Evolutionary conservation across 2,888 invertebrate species (phyloP).

Genomic region (Andrena minutula): DNA sequence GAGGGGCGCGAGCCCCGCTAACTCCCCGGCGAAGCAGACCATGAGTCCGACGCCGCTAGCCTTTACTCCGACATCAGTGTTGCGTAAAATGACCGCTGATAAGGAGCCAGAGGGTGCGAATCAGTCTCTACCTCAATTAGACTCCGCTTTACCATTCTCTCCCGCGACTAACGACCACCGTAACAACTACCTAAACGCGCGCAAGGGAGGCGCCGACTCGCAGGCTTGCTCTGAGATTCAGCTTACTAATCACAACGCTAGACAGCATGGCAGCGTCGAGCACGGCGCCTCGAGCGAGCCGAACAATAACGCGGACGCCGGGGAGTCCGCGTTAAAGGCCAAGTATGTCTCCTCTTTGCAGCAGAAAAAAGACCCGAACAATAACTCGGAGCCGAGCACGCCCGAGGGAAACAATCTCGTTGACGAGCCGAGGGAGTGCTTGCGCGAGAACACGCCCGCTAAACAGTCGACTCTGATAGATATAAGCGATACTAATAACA

Average conservation of each 20-base stretch:
- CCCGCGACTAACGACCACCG: constrained; percentile 41
- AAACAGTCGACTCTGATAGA: constrained; percentile 37
- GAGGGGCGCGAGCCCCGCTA: constrained; percentile 79
- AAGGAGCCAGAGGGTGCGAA: constrained; percentile 89
- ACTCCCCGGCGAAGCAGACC: constrained; percentile 85
- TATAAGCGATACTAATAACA: constrained; percentile 60
- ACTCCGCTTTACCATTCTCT: constrained; percentile 52
- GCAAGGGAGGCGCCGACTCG: constrained; percentile 9
- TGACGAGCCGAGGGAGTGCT: constrained; percentile 38
- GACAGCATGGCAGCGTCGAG: constrained; percentile 27
- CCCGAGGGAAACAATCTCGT: constrained; percentile 28
- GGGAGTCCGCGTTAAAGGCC: constrained; percentile 69
- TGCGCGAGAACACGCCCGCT: constrained; percentile 30
- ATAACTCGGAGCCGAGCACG: constrained; percentile 53
- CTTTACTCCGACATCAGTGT: constrained; percentile 97
- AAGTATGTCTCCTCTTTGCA: constrained; percentile 57
- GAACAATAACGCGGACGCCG: constrained; percentile 49
- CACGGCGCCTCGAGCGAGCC: constrained; percentile 13
- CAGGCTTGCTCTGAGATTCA: constrained; percentile 32
- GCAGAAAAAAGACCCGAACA: constrained; percentile 62
- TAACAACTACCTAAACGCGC: constrained; percentile 45
- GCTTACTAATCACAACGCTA: constrained; percentile 45
- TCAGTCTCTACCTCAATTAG: constrained; percentile 76
- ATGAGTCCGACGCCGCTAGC: constrained; percentile 91
- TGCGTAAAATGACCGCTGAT: constrained; percentile 97